phyloP scores from a whole-genome alignment of 2,888 invertebrate species.

The Drosophila quinaria region DNA sequence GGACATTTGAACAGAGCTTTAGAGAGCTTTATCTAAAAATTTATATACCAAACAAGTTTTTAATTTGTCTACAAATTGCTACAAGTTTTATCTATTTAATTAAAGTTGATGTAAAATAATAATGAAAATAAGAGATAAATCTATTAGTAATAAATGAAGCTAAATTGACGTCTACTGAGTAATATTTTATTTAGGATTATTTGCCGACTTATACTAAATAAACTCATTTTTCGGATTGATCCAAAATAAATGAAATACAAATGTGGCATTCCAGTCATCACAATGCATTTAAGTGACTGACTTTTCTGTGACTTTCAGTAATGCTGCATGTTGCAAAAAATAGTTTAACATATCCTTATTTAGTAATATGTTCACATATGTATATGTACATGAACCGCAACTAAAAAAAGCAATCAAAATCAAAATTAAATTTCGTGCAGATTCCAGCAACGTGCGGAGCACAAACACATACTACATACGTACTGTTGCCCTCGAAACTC shows the following conservation, averaged over 20 bases:
- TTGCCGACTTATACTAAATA: not conserved
- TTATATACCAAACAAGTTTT: not conserved
- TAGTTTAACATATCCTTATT: not conserved
- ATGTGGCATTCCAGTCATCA: not conserved
- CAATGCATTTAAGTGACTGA: not conserved
- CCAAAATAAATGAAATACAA: not conserved
- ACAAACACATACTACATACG: slow-evolving; percentile 16
- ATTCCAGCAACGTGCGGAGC: slow-evolving; percentile 38
- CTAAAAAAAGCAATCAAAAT: slow-evolving; percentile 60
- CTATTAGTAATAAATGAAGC: too few relatives aligned
- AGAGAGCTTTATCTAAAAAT: slow-evolving; percentile 6
- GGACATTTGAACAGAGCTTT: slow-evolving; percentile 17
- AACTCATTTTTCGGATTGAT: not conserved
- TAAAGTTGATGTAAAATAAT: not conserved
- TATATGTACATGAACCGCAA: slow-evolving; percentile 30
- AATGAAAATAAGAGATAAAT: not conserved
- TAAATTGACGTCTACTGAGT: not conserved
- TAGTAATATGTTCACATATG: not conserved
- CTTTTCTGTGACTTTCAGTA: not conserved
- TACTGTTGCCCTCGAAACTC: slow-evolving; percentile 61
- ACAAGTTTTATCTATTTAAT: slow-evolving; percentile 5
- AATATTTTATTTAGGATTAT: not conserved
- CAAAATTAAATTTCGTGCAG: slow-evolving; percentile 76
- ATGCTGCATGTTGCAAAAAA: slow-evolving; percentile 2
- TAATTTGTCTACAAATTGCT: slow-evolving; percentile 1